Conservation (phyloP, 1,140 invertebrate species). For the Drosophila punjabiensis region DNA sequence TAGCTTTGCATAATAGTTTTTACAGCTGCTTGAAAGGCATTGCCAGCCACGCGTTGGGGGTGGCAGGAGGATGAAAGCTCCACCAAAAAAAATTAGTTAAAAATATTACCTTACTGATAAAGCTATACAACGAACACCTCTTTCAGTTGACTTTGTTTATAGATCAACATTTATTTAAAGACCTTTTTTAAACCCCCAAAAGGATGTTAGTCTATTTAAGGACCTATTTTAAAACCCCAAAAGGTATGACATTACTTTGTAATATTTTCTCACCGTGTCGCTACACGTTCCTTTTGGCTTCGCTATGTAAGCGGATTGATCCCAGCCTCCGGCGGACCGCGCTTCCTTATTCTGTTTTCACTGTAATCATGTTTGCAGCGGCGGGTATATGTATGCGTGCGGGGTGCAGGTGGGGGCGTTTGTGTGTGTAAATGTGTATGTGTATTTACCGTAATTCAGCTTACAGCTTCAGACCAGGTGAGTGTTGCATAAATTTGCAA, state of each 20-base stretch:
- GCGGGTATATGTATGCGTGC: constrained; percentile 16
- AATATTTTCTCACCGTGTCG: not conserved
- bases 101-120: not conserved
- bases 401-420: constrained; percentile 2
- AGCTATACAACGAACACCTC: not conserved
- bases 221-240: not conserved
- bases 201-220: not conserved
- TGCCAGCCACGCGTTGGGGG: not conserved
- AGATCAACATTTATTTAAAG: not conserved
- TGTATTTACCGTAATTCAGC: constrained; percentile 64
- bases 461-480: constrained; percentile 62
- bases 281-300: constrained; percentile 37
- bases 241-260: not conserved
- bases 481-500: constrained; percentile 78
- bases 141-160: not conserved
- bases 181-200: not conserved
- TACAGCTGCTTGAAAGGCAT: constrained; percentile 52
- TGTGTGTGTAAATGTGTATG: constrained; percentile 29
- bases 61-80: not conserved
- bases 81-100: not conserved
- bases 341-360: constrained; percentile 44
- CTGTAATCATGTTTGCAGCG: constrained; percentile 51
- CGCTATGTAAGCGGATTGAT: constrained; percentile 61
- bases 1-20: constrained; percentile 62
- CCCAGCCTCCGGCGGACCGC: constrained; percentile 23